Evolutionary conservation across 2,113 vertebrate genomes (phyloP).

Genomic region (Condylura cristata): DNA sequence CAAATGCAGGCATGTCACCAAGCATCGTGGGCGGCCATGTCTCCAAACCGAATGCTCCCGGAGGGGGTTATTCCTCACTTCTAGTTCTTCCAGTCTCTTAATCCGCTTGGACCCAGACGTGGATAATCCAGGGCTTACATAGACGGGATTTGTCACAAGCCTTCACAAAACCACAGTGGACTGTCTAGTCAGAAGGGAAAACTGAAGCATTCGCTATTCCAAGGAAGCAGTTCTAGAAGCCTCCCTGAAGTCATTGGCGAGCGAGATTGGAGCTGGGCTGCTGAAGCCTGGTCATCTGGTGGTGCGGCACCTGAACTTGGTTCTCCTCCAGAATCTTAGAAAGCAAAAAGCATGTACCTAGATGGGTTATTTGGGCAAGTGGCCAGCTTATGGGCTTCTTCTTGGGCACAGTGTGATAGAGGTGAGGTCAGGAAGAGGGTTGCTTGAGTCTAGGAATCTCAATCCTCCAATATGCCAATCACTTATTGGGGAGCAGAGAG

Average conservation of each 20-base stretch:
- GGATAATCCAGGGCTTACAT: neutral
- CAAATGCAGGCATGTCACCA: fast-evolving
- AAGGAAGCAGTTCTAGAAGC: neutral
- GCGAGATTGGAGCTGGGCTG: fast-evolving
- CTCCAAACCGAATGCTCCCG: neutral
- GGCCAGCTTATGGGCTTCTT: neutral
- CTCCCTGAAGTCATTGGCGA: fast-evolving
- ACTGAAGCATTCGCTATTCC: neutral
- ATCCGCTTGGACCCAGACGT: neutral
- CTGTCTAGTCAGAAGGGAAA: neutral
- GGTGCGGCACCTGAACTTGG: neutral
- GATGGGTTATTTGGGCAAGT: neutral
- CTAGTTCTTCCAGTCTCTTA: neutral
- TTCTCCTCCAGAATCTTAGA: no score
- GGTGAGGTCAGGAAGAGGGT: fast-evolving
- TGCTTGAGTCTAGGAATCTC: neutral
- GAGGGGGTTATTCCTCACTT: neutral
- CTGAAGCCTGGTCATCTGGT: fast-evolving
- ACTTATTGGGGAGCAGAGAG: neutral
- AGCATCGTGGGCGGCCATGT: fast-evolving
- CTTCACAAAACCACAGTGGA: no score
- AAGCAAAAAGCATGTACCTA: fast-evolving
- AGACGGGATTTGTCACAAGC: neutral
- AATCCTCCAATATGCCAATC: fast-evolving
- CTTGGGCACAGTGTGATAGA: neutral